Conservation (phyloP, 2,797 vertebrate species). For the Paramormyrops hopkinsi region DNA sequence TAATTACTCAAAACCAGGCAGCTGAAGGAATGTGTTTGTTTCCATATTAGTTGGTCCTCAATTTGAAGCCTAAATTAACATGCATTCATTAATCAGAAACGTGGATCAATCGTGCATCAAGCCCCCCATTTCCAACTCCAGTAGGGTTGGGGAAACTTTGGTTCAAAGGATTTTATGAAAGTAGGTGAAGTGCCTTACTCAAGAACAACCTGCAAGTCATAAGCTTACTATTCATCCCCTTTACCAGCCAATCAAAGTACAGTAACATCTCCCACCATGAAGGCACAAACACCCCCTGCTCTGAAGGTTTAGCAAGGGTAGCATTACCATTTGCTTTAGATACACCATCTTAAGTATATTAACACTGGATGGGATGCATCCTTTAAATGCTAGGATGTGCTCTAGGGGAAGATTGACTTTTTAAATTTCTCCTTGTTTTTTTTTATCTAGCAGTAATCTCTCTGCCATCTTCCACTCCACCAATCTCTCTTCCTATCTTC, state of each 20-base stretch:
- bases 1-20: neutral
- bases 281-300: neutral
- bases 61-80: neutral
- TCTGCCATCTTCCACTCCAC: neutral
- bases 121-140: neutral
- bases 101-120: neutral
- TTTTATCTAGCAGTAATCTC: neutral
- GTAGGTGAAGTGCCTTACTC: neutral
- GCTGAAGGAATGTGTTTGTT: neutral
- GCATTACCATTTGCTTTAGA: neutral
- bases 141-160: neutral
- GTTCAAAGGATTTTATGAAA: neutral
- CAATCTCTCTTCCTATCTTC: neutral
- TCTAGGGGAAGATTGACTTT: neutral
- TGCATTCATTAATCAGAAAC: neutral
- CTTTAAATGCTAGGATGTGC: slow-evolving; percentile 3
- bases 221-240: neutral
- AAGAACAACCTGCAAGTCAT: neutral
- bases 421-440: neutral
- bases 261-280: neutral
- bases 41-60: neutral
- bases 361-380: neutral
- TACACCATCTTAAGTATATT: neutral
- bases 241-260: neutral
- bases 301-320: neutral